Percentiles rank a stretch among this genome's conserved stretches.
phyloP scores from a whole-genome alignment of 2,797 vertebrate genomes.

The Pantherophis alleghaniensis region DNA sequence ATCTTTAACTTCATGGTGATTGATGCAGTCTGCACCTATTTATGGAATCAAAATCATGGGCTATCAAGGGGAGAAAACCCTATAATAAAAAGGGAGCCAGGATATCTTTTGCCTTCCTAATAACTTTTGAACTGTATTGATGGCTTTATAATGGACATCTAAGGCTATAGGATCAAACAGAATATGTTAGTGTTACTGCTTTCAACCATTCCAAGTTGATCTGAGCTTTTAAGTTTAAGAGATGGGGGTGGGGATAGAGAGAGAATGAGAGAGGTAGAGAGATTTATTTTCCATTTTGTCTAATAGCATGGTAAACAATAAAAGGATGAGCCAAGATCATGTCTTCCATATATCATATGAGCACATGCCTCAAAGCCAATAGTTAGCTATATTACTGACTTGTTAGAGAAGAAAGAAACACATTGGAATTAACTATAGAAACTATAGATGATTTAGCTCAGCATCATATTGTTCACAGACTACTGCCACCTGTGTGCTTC shows the following conservation, averaged over 20 bases:
- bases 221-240: slow-evolving; percentile 71
- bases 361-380: neutral
- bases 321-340: slow-evolving; percentile 14
- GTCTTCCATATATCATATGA: neutral
- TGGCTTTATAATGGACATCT: slow-evolving; percentile 49
- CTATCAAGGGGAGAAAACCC: slow-evolving; percentile 29
- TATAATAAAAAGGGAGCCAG: slow-evolving; percentile 14
- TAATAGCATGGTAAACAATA: slow-evolving; percentile 53
- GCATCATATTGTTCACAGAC: neutral
- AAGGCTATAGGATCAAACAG: slow-evolving; percentile 61
- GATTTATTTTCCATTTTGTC: slow-evolving; percentile 57
- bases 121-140: slow-evolving; percentile 32
- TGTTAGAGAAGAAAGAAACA: neutral
- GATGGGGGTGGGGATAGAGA: slow-evolving; percentile 61
- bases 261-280: slow-evolving; percentile 61
- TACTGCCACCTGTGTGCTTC: neutral
- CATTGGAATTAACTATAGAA: neutral
- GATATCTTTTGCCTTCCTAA: slow-evolving; percentile 48
- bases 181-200: slow-evolving; percentile 54
- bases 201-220: slow-evolving; percentile 65
- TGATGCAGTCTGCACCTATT: slow-evolving; percentile 29
- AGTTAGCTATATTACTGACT: neutral
- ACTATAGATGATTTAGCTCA: neutral
- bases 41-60: slow-evolving; percentile 22
- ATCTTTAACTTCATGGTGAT: neutral